Percentiles rank a stretch among this genome's conserved stretches.
These are phyloP conservation scores for Cottoperca gobio DNA, from an alignment of 2,797 vertebrate species.

Conservation along the genomic window DNA sequence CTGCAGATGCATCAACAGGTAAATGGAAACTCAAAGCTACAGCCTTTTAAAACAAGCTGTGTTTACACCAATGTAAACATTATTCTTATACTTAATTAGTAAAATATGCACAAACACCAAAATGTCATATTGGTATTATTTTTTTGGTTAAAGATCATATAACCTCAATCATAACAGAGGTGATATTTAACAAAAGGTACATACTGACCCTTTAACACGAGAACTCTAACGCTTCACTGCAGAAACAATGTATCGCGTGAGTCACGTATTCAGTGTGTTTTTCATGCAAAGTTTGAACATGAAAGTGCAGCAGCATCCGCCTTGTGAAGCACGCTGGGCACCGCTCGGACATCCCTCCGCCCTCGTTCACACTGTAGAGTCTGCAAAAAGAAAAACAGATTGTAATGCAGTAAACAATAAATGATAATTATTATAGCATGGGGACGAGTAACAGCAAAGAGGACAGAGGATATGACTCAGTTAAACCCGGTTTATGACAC, in stretches of 20 bases:
- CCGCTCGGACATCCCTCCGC: background rate
- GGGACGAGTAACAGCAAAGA: background rate
- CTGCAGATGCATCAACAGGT: too few species aligned
- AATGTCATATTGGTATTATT: slow-evolving; percentile 6
- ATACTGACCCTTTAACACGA: background rate
- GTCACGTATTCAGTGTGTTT: too few species aligned
- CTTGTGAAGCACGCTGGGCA: slow-evolving; percentile 10
- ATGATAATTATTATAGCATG: background rate
- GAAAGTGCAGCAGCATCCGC: slow-evolving; percentile 30
- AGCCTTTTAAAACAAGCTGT: slow-evolving; percentile 6
- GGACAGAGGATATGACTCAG: background rate
- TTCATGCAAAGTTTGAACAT: slow-evolving; percentile 1
- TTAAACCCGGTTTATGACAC: background rate
- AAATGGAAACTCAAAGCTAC: too few species aligned
- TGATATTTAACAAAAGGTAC: background rate
- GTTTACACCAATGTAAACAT: slow-evolving; percentile 71
- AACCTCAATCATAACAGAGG: slow-evolving; percentile 23
- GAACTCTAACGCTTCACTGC: too few species aligned
- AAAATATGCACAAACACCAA: slow-evolving; percentile 13
- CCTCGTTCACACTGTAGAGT: slow-evolving; percentile 20
- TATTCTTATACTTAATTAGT: slow-evolving; percentile 45
- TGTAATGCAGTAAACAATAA: background rate
- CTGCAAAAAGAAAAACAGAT: slow-evolving; percentile 15
- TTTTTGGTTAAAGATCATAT: background rate
- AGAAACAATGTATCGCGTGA: too few species aligned